These are phyloP conservation scores for Drosophila helvetica DNA, from an alignment of 2,888 invertebrate species.

Conservation along the genomic window DNA sequence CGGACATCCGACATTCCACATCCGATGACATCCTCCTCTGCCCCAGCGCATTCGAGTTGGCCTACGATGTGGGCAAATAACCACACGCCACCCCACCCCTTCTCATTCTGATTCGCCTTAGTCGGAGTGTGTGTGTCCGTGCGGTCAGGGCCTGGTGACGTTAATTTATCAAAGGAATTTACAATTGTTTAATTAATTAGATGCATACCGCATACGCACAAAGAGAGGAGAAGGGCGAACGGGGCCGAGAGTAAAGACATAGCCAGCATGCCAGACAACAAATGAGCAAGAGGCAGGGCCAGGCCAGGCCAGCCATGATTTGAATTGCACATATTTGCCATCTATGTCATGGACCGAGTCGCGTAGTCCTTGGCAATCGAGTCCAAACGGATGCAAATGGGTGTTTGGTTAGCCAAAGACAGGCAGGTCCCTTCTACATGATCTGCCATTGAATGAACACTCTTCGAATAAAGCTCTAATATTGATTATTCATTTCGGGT, in stretches of 20 bases:
- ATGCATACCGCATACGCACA: constrained; percentile 28
- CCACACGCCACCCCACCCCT: neutral
- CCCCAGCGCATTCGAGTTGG: neutral
- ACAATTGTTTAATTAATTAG: constrained; percentile 75
- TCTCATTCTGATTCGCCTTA: neutral
- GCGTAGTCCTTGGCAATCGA: neutral
- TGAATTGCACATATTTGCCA: constrained; percentile 41
- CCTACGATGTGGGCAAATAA: neutral
- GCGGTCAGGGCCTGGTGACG: constrained; percentile 61
- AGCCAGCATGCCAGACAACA: constrained; percentile 9
- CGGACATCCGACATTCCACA: constrained; percentile 5
- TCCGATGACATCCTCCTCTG: neutral
- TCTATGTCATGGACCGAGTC: neutral
- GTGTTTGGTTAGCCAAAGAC: neutral
- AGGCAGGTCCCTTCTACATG: neutral
- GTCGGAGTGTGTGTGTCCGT: constrained; percentile 26
- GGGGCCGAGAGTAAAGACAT: neutral
- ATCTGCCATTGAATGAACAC: no score
- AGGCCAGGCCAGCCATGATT: constrained; percentile 3
- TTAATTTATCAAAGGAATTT: constrained; percentile 78
- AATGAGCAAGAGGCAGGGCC: neutral
- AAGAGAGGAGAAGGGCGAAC: neutral
- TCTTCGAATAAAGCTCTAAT: neutral
- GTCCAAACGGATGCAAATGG: neutral
- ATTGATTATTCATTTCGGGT: neutral